These are phyloP conservation scores for Acanthoscelides obtectus DNA, from an alignment of 2,888 invertebrate genomes.

Conservation along the genomic window DNA sequence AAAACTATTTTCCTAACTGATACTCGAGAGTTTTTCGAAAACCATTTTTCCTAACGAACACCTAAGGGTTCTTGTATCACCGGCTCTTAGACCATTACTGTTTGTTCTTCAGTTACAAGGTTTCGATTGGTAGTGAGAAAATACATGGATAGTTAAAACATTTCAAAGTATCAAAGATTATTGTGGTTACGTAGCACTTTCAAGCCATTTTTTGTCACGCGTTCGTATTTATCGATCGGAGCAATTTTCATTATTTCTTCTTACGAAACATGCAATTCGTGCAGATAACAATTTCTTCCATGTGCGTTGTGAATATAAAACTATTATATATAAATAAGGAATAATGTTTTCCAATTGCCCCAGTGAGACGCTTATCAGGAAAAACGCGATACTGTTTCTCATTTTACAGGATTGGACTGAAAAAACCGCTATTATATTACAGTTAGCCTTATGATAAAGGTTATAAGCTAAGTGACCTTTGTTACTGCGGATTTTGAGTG, in stretches of 20 bases:
- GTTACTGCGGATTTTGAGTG: too few species aligned
- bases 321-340: not conserved
- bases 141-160: too few species aligned
- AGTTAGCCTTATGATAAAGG: too few species aligned
- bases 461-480: too few species aligned
- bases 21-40: too few species aligned
- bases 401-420: not conserved
- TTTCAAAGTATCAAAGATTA: not conserved
- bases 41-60: too few species aligned
- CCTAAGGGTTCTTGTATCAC: too few species aligned
- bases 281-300: not conserved
- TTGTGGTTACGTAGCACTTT: not conserved
- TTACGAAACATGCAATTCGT: constrained; percentile 4
- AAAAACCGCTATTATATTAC: too few species aligned
- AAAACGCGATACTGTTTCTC: not conserved
- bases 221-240: not conserved
- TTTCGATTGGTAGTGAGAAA: too few species aligned
- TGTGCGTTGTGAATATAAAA: not conserved
- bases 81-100: too few species aligned
- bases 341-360: not conserved
- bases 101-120: too few species aligned
- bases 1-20: too few species aligned
- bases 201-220: not conserved
- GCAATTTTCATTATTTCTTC: not conserved
- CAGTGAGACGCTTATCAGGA: not conserved